Conservation (phyloP, 2,113 vertebrate genomes). For the Coptodon rendalli region DNA sequence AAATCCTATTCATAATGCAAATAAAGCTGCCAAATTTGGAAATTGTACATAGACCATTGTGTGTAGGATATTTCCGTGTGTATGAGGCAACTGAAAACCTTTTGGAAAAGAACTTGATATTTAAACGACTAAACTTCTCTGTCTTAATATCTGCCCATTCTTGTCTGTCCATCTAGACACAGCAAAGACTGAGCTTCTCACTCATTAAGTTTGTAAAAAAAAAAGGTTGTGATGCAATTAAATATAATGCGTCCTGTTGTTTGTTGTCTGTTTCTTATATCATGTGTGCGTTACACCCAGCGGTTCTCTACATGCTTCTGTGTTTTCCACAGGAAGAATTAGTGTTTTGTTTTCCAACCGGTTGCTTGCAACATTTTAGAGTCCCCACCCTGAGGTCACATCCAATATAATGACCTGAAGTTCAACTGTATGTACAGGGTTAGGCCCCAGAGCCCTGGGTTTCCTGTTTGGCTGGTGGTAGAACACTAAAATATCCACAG, state of each 20-base stretch:
- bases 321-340: background rate
- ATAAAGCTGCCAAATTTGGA: background rate
- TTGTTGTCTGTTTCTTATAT: background rate
- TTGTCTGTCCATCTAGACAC: background rate
- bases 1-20: background rate
- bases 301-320: background rate
- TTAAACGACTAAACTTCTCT: background rate
- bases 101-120: conserved; percentile 4
- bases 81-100: background rate
- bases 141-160: background rate
- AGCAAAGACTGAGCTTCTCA: background rate
- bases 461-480: conserved; percentile 39
- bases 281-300: background rate
- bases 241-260: background rate
- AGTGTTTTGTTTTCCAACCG: conserved; percentile 39
- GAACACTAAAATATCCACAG: background rate
- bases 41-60: background rate
- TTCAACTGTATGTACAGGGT: background rate
- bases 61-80: background rate
- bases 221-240: background rate
- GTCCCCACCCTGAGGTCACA: conserved; percentile 16
- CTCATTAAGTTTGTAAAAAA: background rate
- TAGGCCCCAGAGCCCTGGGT: background rate
- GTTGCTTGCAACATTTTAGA: background rate
- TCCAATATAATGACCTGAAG: background rate